phyloP scores from a whole-genome alignment of 1,140 invertebrate genomes.

The Helicoverpa zea region DNA sequence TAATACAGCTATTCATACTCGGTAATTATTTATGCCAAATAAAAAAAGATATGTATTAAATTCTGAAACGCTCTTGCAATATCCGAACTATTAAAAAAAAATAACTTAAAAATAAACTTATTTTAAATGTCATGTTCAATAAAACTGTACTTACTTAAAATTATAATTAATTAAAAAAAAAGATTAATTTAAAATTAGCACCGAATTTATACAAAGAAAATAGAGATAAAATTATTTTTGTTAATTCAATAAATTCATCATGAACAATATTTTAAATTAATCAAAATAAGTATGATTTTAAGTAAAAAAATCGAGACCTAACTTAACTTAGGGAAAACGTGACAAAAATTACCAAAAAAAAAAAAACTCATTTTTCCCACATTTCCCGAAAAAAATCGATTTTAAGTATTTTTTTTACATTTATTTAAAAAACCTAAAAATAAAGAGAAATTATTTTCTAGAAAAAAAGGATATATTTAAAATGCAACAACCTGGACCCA shows the following conservation, averaged over 20 bases:
- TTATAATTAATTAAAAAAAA: conserved; percentile 16
- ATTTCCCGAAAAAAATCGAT: not conserved
- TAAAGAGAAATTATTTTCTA: not conserved
- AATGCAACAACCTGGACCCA: not conserved
- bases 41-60: no score
- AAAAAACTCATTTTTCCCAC: not conserved
- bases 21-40: no score
- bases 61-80: not conserved
- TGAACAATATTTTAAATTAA: conserved; percentile 17
- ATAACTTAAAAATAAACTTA: conserved; percentile 1
- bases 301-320: not conserved
- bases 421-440: not conserved
- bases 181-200: conserved; percentile 41
- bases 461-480: not conserved
- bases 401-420: not conserved
- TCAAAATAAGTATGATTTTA: conserved; percentile 36
- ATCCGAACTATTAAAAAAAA: not conserved
- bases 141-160: conserved; percentile 35
- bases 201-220: conserved; percentile 47
- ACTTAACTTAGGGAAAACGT: not conserved
- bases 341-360: not conserved
- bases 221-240: not conserved
- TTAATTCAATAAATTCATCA: not conserved
- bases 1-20: not conserved
- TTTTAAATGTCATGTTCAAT: conserved; percentile 25